Evolutionary conservation across 2,888 invertebrate species (phyloP).

Genomic region (Aporophyla lueneburgensis): DNA sequence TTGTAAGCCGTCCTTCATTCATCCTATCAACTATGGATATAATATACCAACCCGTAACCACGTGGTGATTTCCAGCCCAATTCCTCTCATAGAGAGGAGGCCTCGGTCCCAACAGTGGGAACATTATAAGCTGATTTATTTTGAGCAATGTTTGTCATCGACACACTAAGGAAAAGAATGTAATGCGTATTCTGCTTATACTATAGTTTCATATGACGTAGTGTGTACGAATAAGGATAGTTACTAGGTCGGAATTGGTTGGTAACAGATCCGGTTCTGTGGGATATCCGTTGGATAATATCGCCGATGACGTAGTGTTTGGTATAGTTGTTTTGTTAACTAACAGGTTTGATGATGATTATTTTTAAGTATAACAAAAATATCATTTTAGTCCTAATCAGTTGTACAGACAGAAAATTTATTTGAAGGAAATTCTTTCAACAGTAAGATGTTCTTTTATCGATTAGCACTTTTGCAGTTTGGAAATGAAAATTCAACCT

Average conservation of each 20-base stretch:
- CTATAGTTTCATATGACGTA: neutral
- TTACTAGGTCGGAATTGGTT: slow-evolving; percentile 1
- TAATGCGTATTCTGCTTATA: neutral
- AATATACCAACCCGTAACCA: too few relatives aligned
- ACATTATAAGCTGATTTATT: too few relatives aligned
- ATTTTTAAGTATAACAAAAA: neutral
- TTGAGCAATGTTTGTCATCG: neutral
- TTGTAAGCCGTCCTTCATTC: too few relatives aligned
- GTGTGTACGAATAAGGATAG: neutral
- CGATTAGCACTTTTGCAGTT: neutral
- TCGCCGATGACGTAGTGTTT: neutral
- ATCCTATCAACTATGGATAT: too few relatives aligned
- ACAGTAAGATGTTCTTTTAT: too few relatives aligned
- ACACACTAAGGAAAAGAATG: neutral
- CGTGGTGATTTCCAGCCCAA: too few relatives aligned
- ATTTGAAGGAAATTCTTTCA: neutral
- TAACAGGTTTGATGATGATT: neutral
- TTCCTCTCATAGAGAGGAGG: too few relatives aligned
- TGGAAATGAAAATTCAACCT: neutral
- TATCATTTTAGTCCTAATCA: neutral
- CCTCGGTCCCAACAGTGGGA: too few relatives aligned
- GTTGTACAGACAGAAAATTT: neutral
- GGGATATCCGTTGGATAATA: slow-evolving; percentile 28
- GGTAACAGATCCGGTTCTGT: slow-evolving; percentile 8
- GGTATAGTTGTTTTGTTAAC: neutral